A percentile compares a stretch with the other conserved stretches of the same genome.
Evolutionary conservation across 2,797 vertebrate genomes (phyloP).

Genomic region (Steatocranus sp.): DNA sequence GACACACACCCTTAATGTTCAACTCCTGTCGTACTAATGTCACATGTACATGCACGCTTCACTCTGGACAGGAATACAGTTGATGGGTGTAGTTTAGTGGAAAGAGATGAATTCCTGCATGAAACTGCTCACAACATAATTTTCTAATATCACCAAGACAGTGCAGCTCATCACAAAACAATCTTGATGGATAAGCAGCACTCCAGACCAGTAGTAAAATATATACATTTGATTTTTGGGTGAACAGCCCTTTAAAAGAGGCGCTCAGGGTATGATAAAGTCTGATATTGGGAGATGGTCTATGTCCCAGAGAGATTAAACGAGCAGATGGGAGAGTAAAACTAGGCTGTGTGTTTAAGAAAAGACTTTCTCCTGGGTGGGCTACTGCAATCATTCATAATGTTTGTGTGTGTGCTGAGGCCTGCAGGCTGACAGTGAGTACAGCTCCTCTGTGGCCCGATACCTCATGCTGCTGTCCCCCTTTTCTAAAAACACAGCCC

Average conservation of each 20-base stretch:
- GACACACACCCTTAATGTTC: not conserved
- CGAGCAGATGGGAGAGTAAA: conserved; percentile 41
- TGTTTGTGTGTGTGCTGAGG: conserved; percentile 18
- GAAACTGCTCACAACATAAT: not conserved
- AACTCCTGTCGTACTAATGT: not conserved
- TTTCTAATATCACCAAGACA: not conserved
- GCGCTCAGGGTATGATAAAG: conserved; percentile 9
- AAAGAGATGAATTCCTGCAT: not conserved
- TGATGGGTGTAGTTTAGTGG: not conserved
- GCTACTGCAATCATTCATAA: conserved; percentile 46
- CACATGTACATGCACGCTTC: not conserved
- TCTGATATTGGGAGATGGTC: conserved; percentile 47
- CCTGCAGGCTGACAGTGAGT: conserved; percentile 55
- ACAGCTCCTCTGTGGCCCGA: conserved; percentile 53
- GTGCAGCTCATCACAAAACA: not conserved
- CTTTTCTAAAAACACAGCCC: conserved; percentile 61
- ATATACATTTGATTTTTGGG: not conserved
- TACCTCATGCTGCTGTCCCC: conserved; percentile 62
- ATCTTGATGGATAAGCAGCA: not conserved
- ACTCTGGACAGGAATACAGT: not conserved
- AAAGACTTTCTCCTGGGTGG: conserved; percentile 58
- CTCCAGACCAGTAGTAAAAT: not conserved
- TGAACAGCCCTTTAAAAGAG: not conserved
- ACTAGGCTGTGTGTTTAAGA: conserved; percentile 60
- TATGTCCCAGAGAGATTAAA: conserved; percentile 37